Percentiles rank a stretch among this genome's conserved stretches.
These are phyloP conservation scores for Macropis europaea DNA, from an alignment of 2,888 invertebrate species.

Conservation along the genomic window DNA sequence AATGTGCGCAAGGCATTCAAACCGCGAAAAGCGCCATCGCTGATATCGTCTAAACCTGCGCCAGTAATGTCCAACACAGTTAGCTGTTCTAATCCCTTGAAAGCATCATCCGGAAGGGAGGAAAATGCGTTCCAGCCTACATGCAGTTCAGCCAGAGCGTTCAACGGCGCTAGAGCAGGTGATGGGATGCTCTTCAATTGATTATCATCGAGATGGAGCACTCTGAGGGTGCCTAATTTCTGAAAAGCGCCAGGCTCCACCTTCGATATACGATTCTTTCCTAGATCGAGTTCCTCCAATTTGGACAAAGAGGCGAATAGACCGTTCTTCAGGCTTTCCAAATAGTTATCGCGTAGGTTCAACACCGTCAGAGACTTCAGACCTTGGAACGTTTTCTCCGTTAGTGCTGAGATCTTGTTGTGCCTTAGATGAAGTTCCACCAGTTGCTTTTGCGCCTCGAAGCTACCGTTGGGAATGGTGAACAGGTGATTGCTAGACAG, in stretches of 20 bases:
- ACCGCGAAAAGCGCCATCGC: conserved; percentile 88
- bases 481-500: conserved; percentile 92
- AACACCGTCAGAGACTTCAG: conserved; percentile 89
- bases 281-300: conserved; percentile 92
- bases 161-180: conserved; percentile 86
- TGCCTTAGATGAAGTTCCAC: conserved; percentile 91
- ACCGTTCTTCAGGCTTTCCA: conserved; percentile 88
- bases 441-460: conserved; percentile 89
- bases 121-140: conserved; percentile 92
- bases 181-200: conserved; percentile 89
- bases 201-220: conserved; percentile 92
- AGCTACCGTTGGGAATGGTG: conserved; percentile 89
- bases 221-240: conserved; percentile 87
- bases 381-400: conserved; percentile 90
- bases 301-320: conserved; percentile 88
- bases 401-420: conserved; percentile 91
- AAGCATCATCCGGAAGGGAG: conserved; percentile 88
- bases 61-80: conserved; percentile 90
- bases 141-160: conserved; percentile 90
- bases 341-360: conserved; percentile 90
- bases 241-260: conserved; percentile 90
- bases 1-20: conserved; percentile 88
- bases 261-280: conserved; percentile 90
- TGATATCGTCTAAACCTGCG: conserved; percentile 90
- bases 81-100: conserved; percentile 88